Evolutionary conservation across 2,888 invertebrate species (phyloP).

Genomic region (Cancer borealis): DNA sequence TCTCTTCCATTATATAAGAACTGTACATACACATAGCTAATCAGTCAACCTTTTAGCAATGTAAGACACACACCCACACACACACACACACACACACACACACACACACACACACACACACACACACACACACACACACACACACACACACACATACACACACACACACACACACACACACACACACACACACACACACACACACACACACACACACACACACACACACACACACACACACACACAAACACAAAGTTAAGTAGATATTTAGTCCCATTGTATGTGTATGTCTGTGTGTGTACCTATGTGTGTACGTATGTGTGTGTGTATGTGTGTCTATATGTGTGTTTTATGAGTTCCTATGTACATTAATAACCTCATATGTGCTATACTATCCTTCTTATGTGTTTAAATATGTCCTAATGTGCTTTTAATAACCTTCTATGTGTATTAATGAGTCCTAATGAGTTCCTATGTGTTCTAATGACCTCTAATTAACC

Average conservation of each 20-base stretch:
- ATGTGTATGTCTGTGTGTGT: too few relatives aligned
- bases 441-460: background rate
- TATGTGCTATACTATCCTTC: background rate
- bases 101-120: conserved; percentile 1
- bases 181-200: conserved; percentile 1
- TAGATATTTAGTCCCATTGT: too few relatives aligned
- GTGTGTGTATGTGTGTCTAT: too few relatives aligned
- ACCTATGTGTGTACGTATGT: too few relatives aligned
- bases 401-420: background rate
- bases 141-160: background rate
- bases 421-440: background rate
- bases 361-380: too few relatives aligned
- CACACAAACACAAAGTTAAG: background rate
- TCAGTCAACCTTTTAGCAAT: background rate
- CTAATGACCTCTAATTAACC: too few relatives aligned
- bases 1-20: background rate
- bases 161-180: conserved; percentile 1
- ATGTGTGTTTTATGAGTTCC: too few relatives aligned
- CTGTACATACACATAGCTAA: background rate
- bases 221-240: background rate
- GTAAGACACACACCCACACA: background rate
- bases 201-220: conserved; percentile 1
- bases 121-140: conserved; percentile 1
- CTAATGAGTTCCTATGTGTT: too few relatives aligned
- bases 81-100: conserved; percentile 1